Evolutionary conservation across 2,113 vertebrate genomes (phyloP).

Genomic region (Triplophysa rosa): DNA sequence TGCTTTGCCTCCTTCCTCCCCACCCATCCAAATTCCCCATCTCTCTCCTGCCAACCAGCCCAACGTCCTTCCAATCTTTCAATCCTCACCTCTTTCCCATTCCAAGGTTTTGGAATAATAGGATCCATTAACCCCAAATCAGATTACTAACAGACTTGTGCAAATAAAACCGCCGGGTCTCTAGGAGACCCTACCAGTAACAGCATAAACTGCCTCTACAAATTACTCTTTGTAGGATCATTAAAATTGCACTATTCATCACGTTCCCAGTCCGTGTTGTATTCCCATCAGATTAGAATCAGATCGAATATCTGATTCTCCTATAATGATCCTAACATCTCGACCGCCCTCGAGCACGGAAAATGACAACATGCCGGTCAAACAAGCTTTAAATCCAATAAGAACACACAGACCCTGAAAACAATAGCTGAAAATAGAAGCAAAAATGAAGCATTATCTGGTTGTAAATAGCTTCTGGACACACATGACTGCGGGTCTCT

Average conservation of each 20-base stretch:
- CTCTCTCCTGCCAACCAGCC: constrained; percentile 32
- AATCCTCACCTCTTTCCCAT: constrained; percentile 29
- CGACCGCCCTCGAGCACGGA: neutral
- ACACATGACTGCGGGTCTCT: neutral
- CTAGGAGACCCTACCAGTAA: constrained; percentile 5
- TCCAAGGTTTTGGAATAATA: constrained; percentile 22
- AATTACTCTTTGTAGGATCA: constrained; percentile 1
- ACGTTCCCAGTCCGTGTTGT: neutral
- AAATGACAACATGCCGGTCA: neutral
- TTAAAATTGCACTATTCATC: constrained; percentile 27
- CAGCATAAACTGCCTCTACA: neutral
- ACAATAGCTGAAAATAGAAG: neutral
- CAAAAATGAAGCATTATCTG: neutral
- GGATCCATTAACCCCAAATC: constrained; percentile 13
- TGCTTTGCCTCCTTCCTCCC: constrained; percentile 6
- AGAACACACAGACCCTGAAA: neutral
- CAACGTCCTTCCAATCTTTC: constrained; percentile 36
- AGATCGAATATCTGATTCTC: constrained; percentile 22
- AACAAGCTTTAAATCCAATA: neutral
- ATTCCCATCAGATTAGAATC: constrained; percentile 34
- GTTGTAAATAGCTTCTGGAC: neutral
- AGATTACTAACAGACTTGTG: constrained; percentile 33
- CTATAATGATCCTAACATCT: neutral
- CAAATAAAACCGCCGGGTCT: constrained; percentile 10
- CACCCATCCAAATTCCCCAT: constrained; percentile 28